phyloP scores from a whole-genome alignment of 2,888 invertebrate species.

The Scaeva pyrastri region DNA sequence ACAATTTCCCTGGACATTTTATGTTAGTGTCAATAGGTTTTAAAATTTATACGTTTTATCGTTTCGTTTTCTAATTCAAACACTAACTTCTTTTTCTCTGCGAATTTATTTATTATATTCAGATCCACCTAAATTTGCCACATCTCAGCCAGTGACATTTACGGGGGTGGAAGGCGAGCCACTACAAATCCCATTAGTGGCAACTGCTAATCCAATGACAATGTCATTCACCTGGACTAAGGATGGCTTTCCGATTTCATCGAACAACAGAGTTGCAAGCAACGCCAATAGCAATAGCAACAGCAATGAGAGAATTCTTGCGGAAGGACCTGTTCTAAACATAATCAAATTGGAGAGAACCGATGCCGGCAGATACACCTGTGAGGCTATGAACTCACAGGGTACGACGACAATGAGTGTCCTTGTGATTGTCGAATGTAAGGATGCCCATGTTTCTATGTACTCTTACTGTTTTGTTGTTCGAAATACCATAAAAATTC shows the following conservation, averaged over 20 bases:
- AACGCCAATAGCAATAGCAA: no score
- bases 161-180: conserved; percentile 81
- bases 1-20: conserved; percentile 82
- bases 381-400: conserved; percentile 82
- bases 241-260: conserved; percentile 82
- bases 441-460: conserved; percentile 76
- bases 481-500: conserved; percentile 27
- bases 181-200: conserved; percentile 81
- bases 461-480: conserved; percentile 21
- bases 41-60: conserved; percentile 35
- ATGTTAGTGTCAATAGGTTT: conserved; percentile 78
- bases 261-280: conserved; percentile 74
- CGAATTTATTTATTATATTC: neutral
- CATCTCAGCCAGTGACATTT: conserved; percentile 79
- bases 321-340: conserved; percentile 81
- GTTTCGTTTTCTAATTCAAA: conserved; percentile 36
- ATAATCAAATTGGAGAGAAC: conserved; percentile 81
- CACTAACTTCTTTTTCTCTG: neutral
- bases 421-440: conserved; percentile 81
- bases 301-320: conserved; percentile 80
- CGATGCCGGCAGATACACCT: conserved; percentile 81
- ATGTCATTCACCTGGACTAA: conserved; percentile 82
- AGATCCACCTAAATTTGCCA: conserved; percentile 82
- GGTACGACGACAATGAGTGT: conserved; percentile 81
- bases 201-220: conserved; percentile 81